phyloP scores from a whole-genome alignment of 2,888 invertebrate genomes.

The Epirrhoe alternata region DNA sequence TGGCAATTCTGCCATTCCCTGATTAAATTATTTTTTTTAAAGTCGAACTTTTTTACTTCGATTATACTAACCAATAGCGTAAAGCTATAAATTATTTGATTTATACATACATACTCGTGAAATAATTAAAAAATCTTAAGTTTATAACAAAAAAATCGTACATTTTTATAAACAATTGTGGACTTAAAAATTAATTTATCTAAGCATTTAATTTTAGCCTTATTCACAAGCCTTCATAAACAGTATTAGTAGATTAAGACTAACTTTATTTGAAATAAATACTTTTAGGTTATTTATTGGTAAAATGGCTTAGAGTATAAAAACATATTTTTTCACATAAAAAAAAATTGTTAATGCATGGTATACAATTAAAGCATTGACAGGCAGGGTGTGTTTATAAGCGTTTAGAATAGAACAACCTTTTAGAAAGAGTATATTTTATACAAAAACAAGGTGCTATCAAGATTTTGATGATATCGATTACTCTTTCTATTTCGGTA shows the following conservation, averaged over 20 bases:
- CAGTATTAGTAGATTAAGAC: conserved; percentile 31
- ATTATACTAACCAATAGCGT: too few species aligned
- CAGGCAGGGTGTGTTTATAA: conserved; percentile 5
- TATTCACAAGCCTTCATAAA: conserved; percentile 41
- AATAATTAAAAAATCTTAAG: neutral
- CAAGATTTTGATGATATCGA: conserved; percentile 35
- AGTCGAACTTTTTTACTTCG: too few species aligned
- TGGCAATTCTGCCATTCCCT: too few species aligned
- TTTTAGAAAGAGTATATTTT: neutral
- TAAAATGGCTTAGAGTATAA: neutral
- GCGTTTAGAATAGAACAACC: neutral
- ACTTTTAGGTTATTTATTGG: neutral
- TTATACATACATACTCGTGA: too few species aligned
- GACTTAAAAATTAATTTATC: neutral
- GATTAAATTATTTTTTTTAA: too few species aligned
- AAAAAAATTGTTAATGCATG: conserved; percentile 19
- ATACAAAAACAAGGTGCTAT: conserved; percentile 16
- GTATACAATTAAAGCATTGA: conserved; percentile 14
- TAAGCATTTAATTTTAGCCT: conserved; percentile 29
- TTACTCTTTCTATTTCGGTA: conserved; percentile 45
- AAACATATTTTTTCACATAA: neutral
- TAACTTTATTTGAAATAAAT: conserved; percentile 1
- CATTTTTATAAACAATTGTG: neutral
- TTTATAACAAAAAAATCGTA: too few species aligned
- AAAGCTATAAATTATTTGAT: too few species aligned